Conservation (phyloP, 2,113 vertebrate genomes). For the Erythrolamprus reginae region DNA sequence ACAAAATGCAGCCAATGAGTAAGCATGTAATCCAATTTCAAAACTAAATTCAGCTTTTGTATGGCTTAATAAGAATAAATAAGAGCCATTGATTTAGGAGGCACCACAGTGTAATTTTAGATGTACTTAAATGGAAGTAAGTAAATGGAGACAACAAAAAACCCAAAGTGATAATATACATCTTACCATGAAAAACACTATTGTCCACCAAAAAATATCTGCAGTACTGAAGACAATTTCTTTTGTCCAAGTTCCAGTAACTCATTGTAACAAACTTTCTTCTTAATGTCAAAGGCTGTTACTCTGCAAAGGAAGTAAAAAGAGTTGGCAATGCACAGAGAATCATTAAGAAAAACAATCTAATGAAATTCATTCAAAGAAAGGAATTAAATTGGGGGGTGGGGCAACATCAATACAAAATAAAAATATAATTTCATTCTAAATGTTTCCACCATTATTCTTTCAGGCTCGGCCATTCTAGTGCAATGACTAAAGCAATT, state of each 20-base stretch:
- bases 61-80: neutral
- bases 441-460: rapidly evolving
- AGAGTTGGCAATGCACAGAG: neutral
- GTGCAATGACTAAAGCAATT: rapidly evolving
- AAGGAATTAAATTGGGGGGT: neutral
- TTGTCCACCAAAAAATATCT: slow-evolving; percentile 93
- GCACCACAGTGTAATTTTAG: rapidly evolving
- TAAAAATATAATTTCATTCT: neutral
- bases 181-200: slow-evolving; percentile 85
- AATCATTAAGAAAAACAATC: neutral
- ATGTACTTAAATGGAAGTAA: rapidly evolving
- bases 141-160: rapidly evolving
- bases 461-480: rapidly evolving
- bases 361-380: rapidly evolving
- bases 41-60: neutral
- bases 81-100: rapidly evolving
- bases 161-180: rapidly evolving
- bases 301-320: slow-evolving; percentile 40
- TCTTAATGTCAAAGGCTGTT: slow-evolving; percentile 58
- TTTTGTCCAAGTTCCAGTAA: slow-evolving; percentile 76
- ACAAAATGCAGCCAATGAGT: neutral
- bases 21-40: neutral
- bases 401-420: neutral
- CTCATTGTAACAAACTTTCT: slow-evolving; percentile 71
- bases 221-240: slow-evolving; percentile 80